phyloP scores from a whole-genome alignment of 1,140 invertebrate genomes.

The Parasteatoda tepidariorum region DNA sequence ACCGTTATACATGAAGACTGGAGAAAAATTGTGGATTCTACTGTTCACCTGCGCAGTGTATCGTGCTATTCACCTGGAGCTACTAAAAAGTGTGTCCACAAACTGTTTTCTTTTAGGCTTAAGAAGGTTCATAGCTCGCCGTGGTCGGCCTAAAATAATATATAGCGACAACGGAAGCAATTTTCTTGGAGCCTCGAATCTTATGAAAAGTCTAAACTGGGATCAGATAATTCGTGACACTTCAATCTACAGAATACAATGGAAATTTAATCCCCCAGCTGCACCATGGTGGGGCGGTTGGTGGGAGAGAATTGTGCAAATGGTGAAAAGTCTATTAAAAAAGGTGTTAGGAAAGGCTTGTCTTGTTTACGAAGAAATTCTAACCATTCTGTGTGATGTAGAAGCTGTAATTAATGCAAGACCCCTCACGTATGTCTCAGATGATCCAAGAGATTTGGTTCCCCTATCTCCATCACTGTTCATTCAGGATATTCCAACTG shows the following conservation, averaged over 20 bases:
- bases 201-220: neutral
- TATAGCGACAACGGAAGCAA: slow-evolving; percentile 68
- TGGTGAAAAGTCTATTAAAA: neutral
- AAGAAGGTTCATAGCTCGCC: slow-evolving; percentile 67
- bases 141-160: slow-evolving; percentile 64
- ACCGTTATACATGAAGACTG: slow-evolving; percentile 63
- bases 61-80: slow-evolving; percentile 65
- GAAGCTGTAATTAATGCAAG: slow-evolving; percentile 10
- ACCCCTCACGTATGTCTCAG: neutral
- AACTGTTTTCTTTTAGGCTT: slow-evolving; percentile 67
- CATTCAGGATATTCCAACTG: neutral
- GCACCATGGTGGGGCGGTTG: neutral
- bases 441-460: slow-evolving; percentile 20
- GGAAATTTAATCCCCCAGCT: slow-evolving; percentile 3
- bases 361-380: slow-evolving; percentile 13
- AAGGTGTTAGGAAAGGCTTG: neutral
- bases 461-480: neutral
- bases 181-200: slow-evolving; percentile 64
- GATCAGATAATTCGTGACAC: neutral
- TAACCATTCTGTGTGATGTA: neutral
- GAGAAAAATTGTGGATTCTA: neutral
- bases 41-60: slow-evolving; percentile 29
- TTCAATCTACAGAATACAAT: neutral
- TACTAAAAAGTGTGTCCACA: slow-evolving; percentile 65
- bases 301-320: slow-evolving; percentile 11